phyloP scores from a whole-genome alignment of 2,113 vertebrate species.

The Choloepus hoffmanni region DNA sequence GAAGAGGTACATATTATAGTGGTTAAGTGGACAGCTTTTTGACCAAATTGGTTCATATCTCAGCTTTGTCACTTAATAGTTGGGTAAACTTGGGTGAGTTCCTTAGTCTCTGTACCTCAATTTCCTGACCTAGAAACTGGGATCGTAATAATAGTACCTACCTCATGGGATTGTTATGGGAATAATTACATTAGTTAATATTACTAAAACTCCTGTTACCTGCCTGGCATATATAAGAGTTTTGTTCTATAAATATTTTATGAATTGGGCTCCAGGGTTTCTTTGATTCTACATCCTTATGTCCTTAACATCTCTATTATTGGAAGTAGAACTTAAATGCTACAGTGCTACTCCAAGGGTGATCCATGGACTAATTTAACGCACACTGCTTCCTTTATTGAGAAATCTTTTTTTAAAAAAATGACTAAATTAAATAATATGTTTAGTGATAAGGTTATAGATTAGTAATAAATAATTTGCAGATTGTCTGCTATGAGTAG shows the following conservation, averaged over 20 bases:
- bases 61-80: not conserved
- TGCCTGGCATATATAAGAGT: not conserved
- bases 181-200: not conserved
- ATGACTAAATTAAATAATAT: not conserved
- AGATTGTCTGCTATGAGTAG: not conserved
- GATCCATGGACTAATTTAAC: not conserved
- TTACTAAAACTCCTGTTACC: not conserved
- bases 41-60: not conserved
- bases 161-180: not conserved
- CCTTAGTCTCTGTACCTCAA: not conserved
- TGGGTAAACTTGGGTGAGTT: not conserved
- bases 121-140: slow-evolving; percentile 13
- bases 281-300: not conserved
- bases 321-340: not conserved
- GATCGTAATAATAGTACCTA: not conserved
- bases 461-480: slow-evolving; percentile 9
- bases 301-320: not conserved
- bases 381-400: not conserved
- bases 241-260: slow-evolving; percentile 38
- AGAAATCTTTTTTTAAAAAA: slow-evolving; percentile 41
- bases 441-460: not conserved
- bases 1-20: not conserved
- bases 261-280: not conserved
- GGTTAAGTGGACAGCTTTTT: not conserved
- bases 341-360: not conserved